Evolutionary conservation across 2,797 vertebrate species (phyloP).

Genomic region (Mus minutoides): DNA sequence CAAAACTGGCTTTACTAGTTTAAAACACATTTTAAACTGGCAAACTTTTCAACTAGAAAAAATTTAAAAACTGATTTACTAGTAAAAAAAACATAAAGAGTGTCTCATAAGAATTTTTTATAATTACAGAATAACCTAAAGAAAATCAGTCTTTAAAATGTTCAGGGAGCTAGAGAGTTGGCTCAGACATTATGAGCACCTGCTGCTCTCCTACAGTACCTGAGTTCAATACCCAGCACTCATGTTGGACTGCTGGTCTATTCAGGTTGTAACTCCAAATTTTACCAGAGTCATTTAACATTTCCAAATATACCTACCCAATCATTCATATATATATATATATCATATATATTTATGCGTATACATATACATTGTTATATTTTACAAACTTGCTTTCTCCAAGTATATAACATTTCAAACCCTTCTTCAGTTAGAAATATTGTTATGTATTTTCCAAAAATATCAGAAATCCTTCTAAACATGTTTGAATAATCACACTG

Average conservation of each 20-base stretch:
- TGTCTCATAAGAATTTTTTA: background rate
- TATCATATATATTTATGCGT: no score
- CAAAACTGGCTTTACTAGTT: background rate
- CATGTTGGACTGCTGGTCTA: background rate
- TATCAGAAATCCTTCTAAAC: background rate
- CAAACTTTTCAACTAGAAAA: background rate
- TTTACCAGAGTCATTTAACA: background rate
- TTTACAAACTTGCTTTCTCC: background rate
- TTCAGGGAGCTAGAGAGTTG: background rate
- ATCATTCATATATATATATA: background rate
- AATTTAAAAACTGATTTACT: background rate
- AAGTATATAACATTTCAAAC: background rate
- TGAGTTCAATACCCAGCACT: background rate
- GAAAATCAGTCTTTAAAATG: slow-evolving; percentile 24
- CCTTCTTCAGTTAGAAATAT: slow-evolving; percentile 7
- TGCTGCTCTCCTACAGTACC: background rate
- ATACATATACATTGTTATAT: background rate
- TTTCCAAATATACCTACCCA: background rate
- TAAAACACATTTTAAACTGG: background rate
- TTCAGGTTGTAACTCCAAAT: background rate
- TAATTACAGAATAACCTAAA: background rate
- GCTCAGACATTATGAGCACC: background rate
- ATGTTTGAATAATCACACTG: background rate
- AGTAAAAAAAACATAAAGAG: slow-evolving; percentile 1
- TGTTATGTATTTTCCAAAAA: background rate